These are phyloP conservation scores for Heteromurus nitidus DNA, from an alignment of 2,888 invertebrate species.

Conservation along the genomic window DNA sequence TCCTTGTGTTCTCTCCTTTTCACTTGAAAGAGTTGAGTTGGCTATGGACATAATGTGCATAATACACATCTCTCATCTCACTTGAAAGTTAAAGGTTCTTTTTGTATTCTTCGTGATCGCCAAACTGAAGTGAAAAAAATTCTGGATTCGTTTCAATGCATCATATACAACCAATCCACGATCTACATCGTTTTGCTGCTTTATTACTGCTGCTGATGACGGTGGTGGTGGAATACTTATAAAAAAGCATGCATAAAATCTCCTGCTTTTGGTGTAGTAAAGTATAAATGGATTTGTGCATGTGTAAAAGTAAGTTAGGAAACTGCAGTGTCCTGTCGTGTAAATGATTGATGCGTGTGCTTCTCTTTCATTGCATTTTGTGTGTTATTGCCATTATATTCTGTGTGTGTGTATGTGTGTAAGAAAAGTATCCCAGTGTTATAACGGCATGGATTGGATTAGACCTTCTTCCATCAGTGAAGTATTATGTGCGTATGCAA, in stretches of 20 bases:
- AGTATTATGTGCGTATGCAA: constrained; percentile 3
- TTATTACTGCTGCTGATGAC: constrained; percentile 24
- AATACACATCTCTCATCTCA: no score
- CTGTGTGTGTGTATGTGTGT: no score
- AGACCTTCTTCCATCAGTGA: constrained; percentile 14
- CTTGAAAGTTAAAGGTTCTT: not conserved
- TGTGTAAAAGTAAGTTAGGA: constrained; percentile 29
- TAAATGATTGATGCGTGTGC: constrained; percentile 37
- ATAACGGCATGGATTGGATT: not conserved
- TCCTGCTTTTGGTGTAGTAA: not conserved
- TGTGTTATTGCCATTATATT: constrained; percentile 29
- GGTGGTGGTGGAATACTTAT: constrained; percentile 9
- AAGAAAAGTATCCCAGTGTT: constrained; percentile 11
- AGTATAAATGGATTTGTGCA: no score
- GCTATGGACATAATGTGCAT: not conserved
- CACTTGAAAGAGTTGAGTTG: not conserved
- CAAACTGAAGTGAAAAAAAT: not conserved
- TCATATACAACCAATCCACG: not conserved
- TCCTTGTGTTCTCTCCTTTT: not conserved
- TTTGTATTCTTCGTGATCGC: not conserved
- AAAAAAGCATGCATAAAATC: constrained; percentile 43
- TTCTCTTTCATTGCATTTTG: constrained; percentile 7
- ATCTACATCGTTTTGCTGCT: constrained; percentile 19
- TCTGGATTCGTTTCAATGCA: constrained; percentile 8
- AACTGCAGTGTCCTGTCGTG: constrained; percentile 55